phyloP scores from a whole-genome alignment of 2,888 invertebrate genomes.

The Blomia tropicalis region DNA sequence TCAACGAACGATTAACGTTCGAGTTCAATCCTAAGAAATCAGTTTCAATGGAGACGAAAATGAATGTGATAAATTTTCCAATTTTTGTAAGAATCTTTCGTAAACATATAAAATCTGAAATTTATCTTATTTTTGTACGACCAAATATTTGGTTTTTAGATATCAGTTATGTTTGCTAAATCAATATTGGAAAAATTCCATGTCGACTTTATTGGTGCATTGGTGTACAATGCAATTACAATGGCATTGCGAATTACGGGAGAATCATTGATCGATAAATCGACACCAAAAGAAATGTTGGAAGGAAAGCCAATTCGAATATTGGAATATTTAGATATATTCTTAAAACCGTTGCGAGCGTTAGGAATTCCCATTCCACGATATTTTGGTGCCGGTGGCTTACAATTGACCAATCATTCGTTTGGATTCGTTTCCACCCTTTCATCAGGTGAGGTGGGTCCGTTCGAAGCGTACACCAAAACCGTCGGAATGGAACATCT shows the following conservation, averaged over 20 bases:
- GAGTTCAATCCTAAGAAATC: neutral
- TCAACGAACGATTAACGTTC: neutral
- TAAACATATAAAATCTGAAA: too few species aligned
- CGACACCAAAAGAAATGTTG: neutral
- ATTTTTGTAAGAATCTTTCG: constrained; percentile 9
- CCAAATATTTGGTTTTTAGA: neutral
- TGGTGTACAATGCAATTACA: neutral
- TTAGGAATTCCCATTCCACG: neutral
- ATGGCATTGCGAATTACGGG: neutral
- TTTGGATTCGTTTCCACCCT: neutral
- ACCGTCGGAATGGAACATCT: neutral
- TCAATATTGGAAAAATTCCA: neutral
- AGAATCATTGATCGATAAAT: neutral
- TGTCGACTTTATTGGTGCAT: neutral
- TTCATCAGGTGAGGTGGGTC: neutral
- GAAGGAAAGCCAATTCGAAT: neutral
- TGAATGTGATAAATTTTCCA: neutral
- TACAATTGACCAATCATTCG: neutral
- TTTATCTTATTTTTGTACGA: neutral
- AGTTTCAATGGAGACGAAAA: neutral
- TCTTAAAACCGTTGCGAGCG: neutral
- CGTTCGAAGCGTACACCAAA: neutral
- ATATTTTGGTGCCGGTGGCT: neutral
- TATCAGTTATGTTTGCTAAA: neutral
- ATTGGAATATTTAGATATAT: neutral